Evolutionary conservation across 2,888 invertebrate genomes (phyloP), one percentile per base, ranked within the genome.

Genomic region (Macroteleia sp.): DNA sequence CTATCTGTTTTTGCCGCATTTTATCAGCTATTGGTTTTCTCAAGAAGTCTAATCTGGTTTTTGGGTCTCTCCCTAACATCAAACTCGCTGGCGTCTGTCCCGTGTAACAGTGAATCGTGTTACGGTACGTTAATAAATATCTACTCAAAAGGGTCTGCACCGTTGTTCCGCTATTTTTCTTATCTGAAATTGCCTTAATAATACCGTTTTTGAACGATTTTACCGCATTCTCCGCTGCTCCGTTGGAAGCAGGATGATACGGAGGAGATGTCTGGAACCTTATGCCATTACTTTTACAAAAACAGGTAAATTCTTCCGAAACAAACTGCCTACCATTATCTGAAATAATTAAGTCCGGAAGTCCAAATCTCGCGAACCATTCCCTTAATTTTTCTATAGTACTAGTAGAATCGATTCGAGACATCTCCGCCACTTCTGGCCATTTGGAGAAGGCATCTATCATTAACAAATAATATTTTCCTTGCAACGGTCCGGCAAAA

Each of bases 291-390:
- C 32, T 48, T 9, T 54, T 46, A 1, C 61, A 19, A 50, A 77
- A 79, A 6, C 12, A 16, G 1, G 16, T 20, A 48, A 79, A 76
- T 14, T 52, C 25, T 9, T 41, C 54, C 0, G 79, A 61, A 2
- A 30, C 41, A 34, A 80, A 81, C n/a, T 78, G 56, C 8, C 79
- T 79, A 1, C 81, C 82, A 61, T 83, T 83, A 34, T 83, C 83
- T 0, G 78, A 70, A 4, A 79, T 71, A 5, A 82, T 16, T 6
- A 20, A 46, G 2, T 42, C 22, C 10, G 78, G 81, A 0, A 81
- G 12, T n/a, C 82, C 78, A 56, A 77, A 81, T 1, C 54, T 30
- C 12, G 77, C 54, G 20, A 82, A 77, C 44, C 56, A 76, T n/a
- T 79, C 76, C 8, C 64, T 46, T 3, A 84, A 46, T 34, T 56